These are phyloP conservation scores for Nemotelus nigrinus DNA, from an alignment of 2,888 invertebrate genomes.

Conservation along the genomic window DNA sequence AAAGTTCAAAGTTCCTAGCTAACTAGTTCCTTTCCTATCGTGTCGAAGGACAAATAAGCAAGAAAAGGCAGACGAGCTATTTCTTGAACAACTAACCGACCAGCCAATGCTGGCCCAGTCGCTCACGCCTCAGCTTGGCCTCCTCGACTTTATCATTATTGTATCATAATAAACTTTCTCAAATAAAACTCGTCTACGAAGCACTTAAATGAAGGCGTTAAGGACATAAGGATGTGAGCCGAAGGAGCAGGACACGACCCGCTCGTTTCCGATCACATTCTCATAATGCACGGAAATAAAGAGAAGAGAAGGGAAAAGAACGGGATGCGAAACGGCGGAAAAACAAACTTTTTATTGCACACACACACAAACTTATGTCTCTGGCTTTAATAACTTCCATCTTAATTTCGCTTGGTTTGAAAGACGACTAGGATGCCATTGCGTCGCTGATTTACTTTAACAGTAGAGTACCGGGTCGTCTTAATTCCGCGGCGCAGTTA, in stretches of 20 bases:
- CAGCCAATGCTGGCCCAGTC: background rate
- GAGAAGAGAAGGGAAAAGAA: conserved; percentile 2
- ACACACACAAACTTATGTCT: conserved; percentile 18
- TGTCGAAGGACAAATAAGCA: conserved; percentile 11
- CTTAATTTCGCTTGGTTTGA: conserved; percentile 3
- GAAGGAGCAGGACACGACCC: conserved; percentile 12
- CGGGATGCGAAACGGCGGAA: background rate
- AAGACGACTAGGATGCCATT: background rate
- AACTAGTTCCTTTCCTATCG: conserved; percentile 22
- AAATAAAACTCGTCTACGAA: conserved; percentile 32
- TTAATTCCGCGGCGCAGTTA: conserved; percentile 15
- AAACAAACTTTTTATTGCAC: conserved; percentile 31
- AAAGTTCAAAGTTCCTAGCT: conserved; percentile 32
- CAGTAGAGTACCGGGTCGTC: background rate
- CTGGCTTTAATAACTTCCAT: conserved; percentile 20
- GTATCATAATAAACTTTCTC: conserved; percentile 39
- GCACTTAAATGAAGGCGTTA: conserved; percentile 35
- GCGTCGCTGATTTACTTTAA: no score
- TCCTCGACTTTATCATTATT: conserved; percentile 33
- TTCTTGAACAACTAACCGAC: background rate
- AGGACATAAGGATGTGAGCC: conserved; percentile 23
- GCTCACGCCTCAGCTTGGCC: background rate
- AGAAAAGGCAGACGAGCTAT: conserved; percentile 1
- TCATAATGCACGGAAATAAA: conserved; percentile 35
- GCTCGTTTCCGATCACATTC: conserved; percentile 39